Percentiles rank a stretch among this genome's conserved stretches.
Conservation (phyloP, 92 coral and sea anemone genomes). For the Palythoa grandis region DNA sequence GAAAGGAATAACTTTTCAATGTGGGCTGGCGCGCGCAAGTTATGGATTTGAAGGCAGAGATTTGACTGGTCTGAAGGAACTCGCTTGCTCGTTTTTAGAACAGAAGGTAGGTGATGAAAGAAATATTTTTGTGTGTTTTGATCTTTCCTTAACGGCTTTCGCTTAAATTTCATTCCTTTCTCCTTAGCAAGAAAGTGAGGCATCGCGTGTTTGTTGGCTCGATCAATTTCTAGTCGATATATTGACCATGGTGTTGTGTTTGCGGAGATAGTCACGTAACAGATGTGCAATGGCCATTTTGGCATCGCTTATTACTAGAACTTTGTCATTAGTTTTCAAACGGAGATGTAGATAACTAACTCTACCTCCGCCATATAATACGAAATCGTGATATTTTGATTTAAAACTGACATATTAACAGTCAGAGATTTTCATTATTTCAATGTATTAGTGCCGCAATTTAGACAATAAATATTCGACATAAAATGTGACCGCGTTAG, state of each 20-base stretch:
- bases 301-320: neutral
- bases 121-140: constrained; percentile 20
- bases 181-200: neutral
- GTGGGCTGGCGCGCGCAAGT: constrained; percentile 97
- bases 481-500: neutral
- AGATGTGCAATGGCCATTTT: neutral
- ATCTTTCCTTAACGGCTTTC: neutral
- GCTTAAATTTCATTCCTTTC: neutral
- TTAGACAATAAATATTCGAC: neutral
- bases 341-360: too few species aligned
- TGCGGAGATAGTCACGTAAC: constrained; percentile 32
- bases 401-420: neutral
- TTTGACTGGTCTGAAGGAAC: constrained; percentile 84
- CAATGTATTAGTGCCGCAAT: neutral
- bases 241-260: neutral
- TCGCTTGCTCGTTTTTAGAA: constrained; percentile 97
- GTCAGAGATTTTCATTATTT: neutral
- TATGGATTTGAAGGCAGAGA: constrained; percentile 96
- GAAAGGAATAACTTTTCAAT: constrained; percentile 92
- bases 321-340: too few species aligned
- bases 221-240: constrained; percentile 12
- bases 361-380: neutral
- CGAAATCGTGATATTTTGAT: neutral
- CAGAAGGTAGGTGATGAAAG: constrained; percentile 77
- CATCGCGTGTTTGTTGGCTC: constrained; percentile 24